Conservation (phyloP, 2,113 vertebrate genomes). For the Pan troglodytes region NHGRI_mPanTro3-v2.1_pri NC_072410.2:62329501-62330000, state of each 20-base stretch:
- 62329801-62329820: background rate
- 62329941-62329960: background rate
- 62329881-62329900: background rate
- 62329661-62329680: background rate
- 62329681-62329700: background rate
- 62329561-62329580: background rate
- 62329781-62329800: background rate
- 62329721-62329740: background rate
- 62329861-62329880: background rate
- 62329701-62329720: background rate
- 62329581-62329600: background rate
- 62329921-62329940: background rate
- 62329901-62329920: background rate
- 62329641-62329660: background rate
- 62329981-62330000: background rate
- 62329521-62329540: slow-evolving; percentile 10
- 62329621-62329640: background rate
- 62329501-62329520: background rate
- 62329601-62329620: background rate
- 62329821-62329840: background rate
- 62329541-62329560: background rate
- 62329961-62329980: background rate
- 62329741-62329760: background rate
- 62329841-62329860: background rate
- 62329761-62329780: background rate